phyloP scores from a whole-genome alignment of 2,113 vertebrate genomes.

The Mustelus asterias region DNA sequence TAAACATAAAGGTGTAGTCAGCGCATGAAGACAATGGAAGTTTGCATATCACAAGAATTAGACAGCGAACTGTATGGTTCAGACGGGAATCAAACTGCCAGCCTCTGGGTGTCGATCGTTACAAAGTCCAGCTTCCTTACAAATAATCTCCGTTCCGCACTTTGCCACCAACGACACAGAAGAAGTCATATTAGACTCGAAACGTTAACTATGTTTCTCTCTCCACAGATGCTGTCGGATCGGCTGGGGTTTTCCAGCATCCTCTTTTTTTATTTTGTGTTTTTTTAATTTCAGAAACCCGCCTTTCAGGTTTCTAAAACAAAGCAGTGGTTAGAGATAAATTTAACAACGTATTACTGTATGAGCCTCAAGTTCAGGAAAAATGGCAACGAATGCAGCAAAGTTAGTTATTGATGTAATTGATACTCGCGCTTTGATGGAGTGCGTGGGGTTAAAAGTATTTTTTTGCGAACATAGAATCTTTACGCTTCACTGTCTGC shows the following conservation, averaged over 20 bases:
- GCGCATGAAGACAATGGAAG: not conserved
- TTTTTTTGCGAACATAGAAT: not conserved
- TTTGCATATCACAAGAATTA: not conserved
- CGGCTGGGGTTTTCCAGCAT: not conserved
- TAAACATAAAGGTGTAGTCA: not conserved
- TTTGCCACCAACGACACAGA: not conserved
- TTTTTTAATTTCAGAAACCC: not conserved
- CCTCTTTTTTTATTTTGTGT: no score
- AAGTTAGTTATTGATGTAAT: not conserved
- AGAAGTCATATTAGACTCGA: no score
- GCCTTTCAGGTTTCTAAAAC: not conserved
- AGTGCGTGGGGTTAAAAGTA: not conserved
- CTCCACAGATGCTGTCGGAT: no score
- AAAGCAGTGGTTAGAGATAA: not conserved
- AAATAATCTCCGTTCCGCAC: not conserved
- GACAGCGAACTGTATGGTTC: not conserved
- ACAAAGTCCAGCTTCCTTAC: not conserved
- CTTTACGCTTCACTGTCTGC: not conserved
- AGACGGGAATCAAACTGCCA: not conserved
- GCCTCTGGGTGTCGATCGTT: not conserved
- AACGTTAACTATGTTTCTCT: no score
- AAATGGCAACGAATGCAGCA: not conserved
- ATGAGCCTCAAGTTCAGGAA: not conserved
- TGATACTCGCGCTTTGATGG: not conserved
- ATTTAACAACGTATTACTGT: not conserved